Conservation (phyloP, 2,888 invertebrate species). For the Tuta absoluta region DNA sequence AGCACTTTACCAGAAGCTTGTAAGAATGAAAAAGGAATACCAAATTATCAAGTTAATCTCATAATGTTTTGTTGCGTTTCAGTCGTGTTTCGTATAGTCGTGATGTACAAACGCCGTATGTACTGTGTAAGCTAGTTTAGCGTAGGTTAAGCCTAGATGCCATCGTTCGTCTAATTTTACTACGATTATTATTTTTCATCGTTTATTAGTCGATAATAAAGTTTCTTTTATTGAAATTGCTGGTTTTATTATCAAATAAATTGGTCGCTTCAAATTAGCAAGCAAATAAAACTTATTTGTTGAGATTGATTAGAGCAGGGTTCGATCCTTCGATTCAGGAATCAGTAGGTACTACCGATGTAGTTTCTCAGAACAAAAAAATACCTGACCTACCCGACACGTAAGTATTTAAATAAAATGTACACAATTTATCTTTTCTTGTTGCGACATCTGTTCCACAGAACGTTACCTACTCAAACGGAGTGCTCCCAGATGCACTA, state of each 20-base stretch:
- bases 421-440: too few relatives aligned
- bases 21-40: neutral
- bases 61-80: conserved; percentile 9
- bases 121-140: conserved; percentile 32
- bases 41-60: conserved; percentile 1
- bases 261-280: too few relatives aligned
- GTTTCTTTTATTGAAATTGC: conserved; percentile 67
- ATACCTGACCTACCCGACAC: too few relatives aligned
- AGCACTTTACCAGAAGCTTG: too few relatives aligned
- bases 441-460: neutral
- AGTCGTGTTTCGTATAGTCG: neutral
- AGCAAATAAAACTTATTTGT: too few relatives aligned
- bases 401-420: too few relatives aligned
- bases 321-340: too few relatives aligned
- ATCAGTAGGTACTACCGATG: too few relatives aligned
- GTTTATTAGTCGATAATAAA: conserved; percentile 73
- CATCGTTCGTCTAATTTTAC: conserved; percentile 71
- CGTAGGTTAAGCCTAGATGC: conserved; percentile 59
- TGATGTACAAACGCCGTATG: conserved; percentile 11
- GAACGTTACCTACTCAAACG: neutral
- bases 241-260: conserved; percentile 31
- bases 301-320: too few relatives aligned
- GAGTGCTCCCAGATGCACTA: neutral
- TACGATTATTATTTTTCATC: conserved; percentile 60
- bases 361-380: too few relatives aligned